phyloP scores from a whole-genome alignment of 2,888 invertebrate genomes.

The Cosmopolites sordidus region DNA sequence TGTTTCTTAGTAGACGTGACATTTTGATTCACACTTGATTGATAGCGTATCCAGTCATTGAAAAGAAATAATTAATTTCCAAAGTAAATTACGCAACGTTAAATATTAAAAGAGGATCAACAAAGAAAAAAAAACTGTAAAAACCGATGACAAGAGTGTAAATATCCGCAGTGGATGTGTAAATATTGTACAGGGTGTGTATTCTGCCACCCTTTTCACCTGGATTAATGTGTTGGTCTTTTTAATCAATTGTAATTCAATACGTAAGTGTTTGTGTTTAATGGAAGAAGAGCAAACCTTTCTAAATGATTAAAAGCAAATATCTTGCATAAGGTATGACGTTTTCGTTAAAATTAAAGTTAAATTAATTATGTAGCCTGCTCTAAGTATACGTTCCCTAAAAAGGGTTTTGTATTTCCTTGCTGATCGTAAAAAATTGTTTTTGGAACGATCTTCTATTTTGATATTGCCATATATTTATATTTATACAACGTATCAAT shows the following conservation, averaged over 20 bases:
- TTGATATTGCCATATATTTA: too few relatives aligned
- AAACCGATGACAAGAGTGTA: constrained; percentile 34
- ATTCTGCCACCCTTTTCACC: constrained; percentile 39
- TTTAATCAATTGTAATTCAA: constrained; percentile 49
- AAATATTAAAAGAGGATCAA: constrained; percentile 16
- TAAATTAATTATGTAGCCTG: constrained; percentile 42
- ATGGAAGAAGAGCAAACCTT: constrained; percentile 43
- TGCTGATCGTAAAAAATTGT: not conserved
- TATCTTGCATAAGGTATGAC: constrained; percentile 39
- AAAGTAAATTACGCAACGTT: constrained; percentile 7
- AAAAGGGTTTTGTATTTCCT: too few relatives aligned
- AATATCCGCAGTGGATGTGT: constrained; percentile 35
- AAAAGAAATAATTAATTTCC: constrained; percentile 14
- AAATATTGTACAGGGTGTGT: constrained; percentile 38
- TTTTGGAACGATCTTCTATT: not conserved
- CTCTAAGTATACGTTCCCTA: too few relatives aligned
- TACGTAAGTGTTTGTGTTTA: constrained; percentile 46
- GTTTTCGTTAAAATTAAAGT: constrained; percentile 45
- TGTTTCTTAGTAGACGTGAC: too few relatives aligned
- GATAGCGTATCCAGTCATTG: too few relatives aligned
- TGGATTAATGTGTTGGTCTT: constrained; percentile 46
- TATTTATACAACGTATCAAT: too few relatives aligned
- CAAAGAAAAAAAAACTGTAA: constrained; percentile 21
- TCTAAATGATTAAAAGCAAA: constrained; percentile 50
- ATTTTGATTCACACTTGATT: too few relatives aligned